phyloP scores from a whole-genome alignment of 2,888 invertebrate genomes.

The Phortica magna region DNA sequence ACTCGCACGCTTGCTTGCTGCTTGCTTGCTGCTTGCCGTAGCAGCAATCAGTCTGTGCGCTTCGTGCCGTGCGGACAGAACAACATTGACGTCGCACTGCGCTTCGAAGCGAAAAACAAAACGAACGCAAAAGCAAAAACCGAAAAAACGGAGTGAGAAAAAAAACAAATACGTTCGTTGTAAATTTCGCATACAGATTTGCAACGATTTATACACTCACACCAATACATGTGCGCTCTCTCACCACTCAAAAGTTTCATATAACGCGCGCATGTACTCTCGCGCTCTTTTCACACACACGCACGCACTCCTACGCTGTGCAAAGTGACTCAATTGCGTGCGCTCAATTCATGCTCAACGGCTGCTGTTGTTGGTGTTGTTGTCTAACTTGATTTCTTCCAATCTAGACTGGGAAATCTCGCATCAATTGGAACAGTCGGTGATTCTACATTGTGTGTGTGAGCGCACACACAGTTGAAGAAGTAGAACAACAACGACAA shows the following conservation, averaged over 20 bases:
- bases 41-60: slow-evolving; percentile 60
- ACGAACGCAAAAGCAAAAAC: neutral
- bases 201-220: neutral
- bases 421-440: slow-evolving; percentile 71
- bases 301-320: slow-evolving; percentile 31
- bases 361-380: slow-evolving; percentile 50
- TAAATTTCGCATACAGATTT: slow-evolving; percentile 4
- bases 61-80: slow-evolving; percentile 53
- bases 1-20: slow-evolving; percentile 44
- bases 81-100: slow-evolving; percentile 42
- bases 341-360: slow-evolving; percentile 16
- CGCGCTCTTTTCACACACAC: slow-evolving; percentile 38
- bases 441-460: slow-evolving; percentile 40
- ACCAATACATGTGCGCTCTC: slow-evolving; percentile 26
- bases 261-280: slow-evolving; percentile 37
- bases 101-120: slow-evolving; percentile 48
- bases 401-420: slow-evolving; percentile 71
- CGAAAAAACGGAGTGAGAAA: neutral
- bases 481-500: slow-evolving; percentile 38
- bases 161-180: neutral
- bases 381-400: slow-evolving; percentile 69
- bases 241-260: slow-evolving; percentile 15
- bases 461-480: slow-evolving; percentile 43
- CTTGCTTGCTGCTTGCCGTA: no score
- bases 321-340: slow-evolving; percentile 36